Percentiles rank a stretch among this genome's conserved stretches.
These are phyloP conservation scores for Florisuga fusca DNA, from an alignment of 2,797 vertebrate species.

Conservation along the genomic window DNA sequence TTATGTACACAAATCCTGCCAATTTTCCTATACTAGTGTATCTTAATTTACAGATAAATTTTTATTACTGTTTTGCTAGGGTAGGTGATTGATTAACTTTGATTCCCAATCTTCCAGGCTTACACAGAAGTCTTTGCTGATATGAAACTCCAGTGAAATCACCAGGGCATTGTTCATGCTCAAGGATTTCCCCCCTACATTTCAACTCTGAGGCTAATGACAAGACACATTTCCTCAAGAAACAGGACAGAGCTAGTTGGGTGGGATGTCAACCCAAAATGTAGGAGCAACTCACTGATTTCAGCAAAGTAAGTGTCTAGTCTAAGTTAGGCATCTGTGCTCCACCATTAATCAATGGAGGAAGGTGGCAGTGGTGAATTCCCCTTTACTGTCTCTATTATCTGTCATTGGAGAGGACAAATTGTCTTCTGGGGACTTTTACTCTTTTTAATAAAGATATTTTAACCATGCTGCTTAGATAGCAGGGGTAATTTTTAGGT, in stretches of 20 bases:
- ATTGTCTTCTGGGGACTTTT: background rate
- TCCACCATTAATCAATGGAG: background rate
- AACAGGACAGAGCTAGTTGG: background rate
- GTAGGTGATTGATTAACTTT: background rate
- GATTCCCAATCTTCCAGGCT: background rate
- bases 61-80: background rate
- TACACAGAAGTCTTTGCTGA: background rate
- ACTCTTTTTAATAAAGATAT: background rate
- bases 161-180: rapidly evolving
- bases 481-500: background rate
- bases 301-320: background rate
- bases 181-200: background rate
- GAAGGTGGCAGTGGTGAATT: background rate
- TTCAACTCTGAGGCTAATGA: background rate
- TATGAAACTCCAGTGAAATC: background rate
- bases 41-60: background rate
- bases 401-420: background rate
- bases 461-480: background rate
- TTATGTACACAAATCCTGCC: background rate
- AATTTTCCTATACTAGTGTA: background rate
- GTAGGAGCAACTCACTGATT: background rate
- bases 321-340: background rate
- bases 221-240: background rate
- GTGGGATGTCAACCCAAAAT: background rate
- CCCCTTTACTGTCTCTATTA: background rate